Percentiles rank a stretch among this genome's conserved stretches.
Conservation (phyloP, 2,113 vertebrate species). For the Tenebrosternarchus preto region DNA sequence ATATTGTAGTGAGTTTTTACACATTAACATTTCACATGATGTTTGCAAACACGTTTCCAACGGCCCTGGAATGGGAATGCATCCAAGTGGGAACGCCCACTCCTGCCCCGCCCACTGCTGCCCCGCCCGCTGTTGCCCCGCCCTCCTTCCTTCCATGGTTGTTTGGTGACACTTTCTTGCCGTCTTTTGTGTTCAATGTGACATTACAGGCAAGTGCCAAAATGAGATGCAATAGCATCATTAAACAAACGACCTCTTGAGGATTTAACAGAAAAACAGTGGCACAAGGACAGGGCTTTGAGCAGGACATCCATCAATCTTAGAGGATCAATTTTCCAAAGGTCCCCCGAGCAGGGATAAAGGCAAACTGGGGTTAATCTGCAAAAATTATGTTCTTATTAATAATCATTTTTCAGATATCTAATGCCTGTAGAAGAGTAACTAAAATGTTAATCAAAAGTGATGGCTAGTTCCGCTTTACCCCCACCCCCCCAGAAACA, state of each 20-base stretch:
- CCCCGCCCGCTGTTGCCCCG: too few species aligned
- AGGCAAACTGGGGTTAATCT: conserved; percentile 79
- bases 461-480: conserved; percentile 71
- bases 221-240: conserved; percentile 66
- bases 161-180: neutral
- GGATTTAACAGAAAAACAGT: conserved; percentile 55
- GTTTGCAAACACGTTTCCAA: too few species aligned
- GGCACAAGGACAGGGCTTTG: conserved; percentile 77
- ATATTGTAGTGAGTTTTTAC: neutral
- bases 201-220: conserved; percentile 64
- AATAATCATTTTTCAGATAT: conserved; percentile 82
- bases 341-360: conserved; percentile 73
- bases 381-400: conserved; percentile 81
- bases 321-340: conserved; percentile 78
- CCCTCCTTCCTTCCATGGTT: too few species aligned
- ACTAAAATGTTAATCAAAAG: conserved; percentile 77
- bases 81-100: too few species aligned
- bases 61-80: too few species aligned
- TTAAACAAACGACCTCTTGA: conserved; percentile 68
- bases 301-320: conserved; percentile 76
- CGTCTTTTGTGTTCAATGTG: conserved; percentile 67
- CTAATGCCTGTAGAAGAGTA: conserved; percentile 73
- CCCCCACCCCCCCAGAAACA: conserved; percentile 35
- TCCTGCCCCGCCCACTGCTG: too few species aligned
- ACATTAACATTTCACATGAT: neutral